phyloP scores from a whole-genome alignment of 2,113 vertebrate species.

The Rostratula benghalensis region DNA sequence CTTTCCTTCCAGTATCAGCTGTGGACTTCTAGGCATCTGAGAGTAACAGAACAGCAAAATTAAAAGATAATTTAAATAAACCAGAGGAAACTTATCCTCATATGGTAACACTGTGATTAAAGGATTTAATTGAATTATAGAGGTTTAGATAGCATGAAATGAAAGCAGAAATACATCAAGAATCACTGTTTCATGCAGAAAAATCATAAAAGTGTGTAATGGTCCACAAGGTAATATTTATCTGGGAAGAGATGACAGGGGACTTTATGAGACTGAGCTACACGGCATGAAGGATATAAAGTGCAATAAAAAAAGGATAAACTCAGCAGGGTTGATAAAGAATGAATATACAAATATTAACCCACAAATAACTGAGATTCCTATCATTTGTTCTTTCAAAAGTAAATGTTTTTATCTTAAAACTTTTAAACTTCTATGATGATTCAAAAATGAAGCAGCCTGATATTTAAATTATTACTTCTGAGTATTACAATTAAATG shows the following conservation, averaged over 20 bases:
- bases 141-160: conserved; percentile 40
- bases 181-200: conserved; percentile 34
- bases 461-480: background rate
- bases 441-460: background rate
- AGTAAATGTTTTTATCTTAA: background rate
- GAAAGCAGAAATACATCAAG: conserved; percentile 47
- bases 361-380: background rate
- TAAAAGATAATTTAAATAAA: conserved; percentile 33
- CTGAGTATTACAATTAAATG: conserved; percentile 6
- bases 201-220: conserved; percentile 39
- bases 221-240: conserved; percentile 35
- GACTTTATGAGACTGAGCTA: conserved; percentile 34
- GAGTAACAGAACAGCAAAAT: background rate
- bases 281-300: conserved; percentile 39
- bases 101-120: conserved; percentile 9
- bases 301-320: conserved; percentile 25
- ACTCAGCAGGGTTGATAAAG: background rate
- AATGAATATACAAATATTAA: conserved; percentile 29
- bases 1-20: background rate
- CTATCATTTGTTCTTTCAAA: background rate
- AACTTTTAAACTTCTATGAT: background rate
- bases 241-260: conserved; percentile 21
- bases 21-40: background rate
- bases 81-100: background rate
- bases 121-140: conserved; percentile 37